Base-by-base conservation (phyloP, 2,113 vertebrate genomes). In the Carollia perspicillata region DNA sequence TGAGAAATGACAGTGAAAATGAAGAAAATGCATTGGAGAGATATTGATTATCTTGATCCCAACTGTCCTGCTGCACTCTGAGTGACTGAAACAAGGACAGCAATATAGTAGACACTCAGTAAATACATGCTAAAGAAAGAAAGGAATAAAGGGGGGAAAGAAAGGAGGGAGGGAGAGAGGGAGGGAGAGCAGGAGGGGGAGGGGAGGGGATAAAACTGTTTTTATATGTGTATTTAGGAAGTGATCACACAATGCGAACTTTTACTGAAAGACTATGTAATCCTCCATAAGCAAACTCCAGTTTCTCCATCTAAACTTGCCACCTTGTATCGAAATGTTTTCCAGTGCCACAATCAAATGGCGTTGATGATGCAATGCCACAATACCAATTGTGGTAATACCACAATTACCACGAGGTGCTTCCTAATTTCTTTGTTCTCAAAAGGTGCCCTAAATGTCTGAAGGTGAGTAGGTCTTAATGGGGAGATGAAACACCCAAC, bases 341-440 rank as follows among this genome's bases (percentile, higher is more conserved):
- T 71, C 60, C 40, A 92, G 40, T 51, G 63, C 66, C 71, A 90
- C 53, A 81, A 28, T 28, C 14, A 83, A 78, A 51, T 42, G 60
- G 23, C 84, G 55, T 35, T 84, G 58, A 26, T 0, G 6, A 68
- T 68, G 71, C 55, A 88, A 84, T 85, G 14, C 14, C 49, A 51
- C 49, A 51, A 17, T 51, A 51, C 49, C 49, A 51, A 51, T 1
- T 51, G 49, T 16, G 49, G 49, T 17, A 51, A 51, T 51, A 51
- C 49, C 49, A 69, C 74, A 94, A 93, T 95, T 77, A 65, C 9
- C 55, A 69, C 55, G 72, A 88, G 22, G 28, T 53, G 47, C 74
- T 93, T 51, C 49, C 65, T 55, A 80, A 69, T 63, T 86, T 95
- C 95, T 86, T 95, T 71, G 44, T 75, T 94, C 40, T 91, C 42